phyloP scores from a whole-genome alignment of 2,113 vertebrate genomes.

The Muntiacus reevesi region DNA sequence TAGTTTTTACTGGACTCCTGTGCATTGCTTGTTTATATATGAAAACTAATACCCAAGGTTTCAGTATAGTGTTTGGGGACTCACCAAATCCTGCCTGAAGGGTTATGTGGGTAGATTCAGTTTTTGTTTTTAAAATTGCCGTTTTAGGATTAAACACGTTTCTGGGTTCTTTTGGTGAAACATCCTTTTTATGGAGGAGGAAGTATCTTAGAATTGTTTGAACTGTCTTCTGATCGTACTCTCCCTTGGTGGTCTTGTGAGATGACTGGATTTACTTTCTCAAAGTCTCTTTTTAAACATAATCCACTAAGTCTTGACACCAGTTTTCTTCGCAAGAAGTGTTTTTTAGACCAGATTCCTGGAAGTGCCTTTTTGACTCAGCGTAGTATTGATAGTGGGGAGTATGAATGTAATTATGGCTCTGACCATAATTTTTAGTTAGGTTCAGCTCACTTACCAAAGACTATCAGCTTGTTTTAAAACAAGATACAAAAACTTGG shows the following conservation, averaged over 20 bases:
- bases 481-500: not conserved
- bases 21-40: not conserved
- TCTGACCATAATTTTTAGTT: conserved; percentile 16
- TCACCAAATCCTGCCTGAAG: conserved; percentile 27
- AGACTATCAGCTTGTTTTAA: conserved; percentile 43
- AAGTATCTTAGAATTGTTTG: conserved; percentile 14
- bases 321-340: conserved; percentile 14
- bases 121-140: conserved; percentile 21
- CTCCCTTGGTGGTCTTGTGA: conserved; percentile 11
- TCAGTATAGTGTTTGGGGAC: conserved; percentile 18
- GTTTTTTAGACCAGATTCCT: conserved; percentile 7
- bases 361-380: conserved; percentile 23
- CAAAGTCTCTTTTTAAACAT: not conserved
- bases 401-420: conserved; percentile 12
- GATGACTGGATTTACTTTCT: conserved; percentile 5
- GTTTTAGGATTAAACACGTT: conserved; percentile 38
- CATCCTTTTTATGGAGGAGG: not conserved
- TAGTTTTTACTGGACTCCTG: not conserved
- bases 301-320: not conserved
- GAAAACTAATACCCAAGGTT: not conserved
- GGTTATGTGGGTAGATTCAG: not conserved
- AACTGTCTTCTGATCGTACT: not conserved
- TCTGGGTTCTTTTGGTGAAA: not conserved
- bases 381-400: not conserved
- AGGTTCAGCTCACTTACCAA: not conserved